Evolutionary conservation across 92 coral and sea anemone genomes (phyloP).

Genomic region (Epizoanthus illoricatus): DNA sequence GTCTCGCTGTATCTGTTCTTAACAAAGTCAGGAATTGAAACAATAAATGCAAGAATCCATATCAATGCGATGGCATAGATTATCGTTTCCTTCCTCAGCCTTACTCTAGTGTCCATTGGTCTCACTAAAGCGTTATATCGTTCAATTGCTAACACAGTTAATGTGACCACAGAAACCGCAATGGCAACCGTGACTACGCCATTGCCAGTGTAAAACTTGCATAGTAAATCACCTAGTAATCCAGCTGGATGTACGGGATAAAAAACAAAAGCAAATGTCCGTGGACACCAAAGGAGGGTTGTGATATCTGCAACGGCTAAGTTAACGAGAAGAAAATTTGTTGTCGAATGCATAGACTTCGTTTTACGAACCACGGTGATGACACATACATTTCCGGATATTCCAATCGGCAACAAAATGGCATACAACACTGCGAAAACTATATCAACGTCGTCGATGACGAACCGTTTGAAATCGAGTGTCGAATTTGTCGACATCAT

Average conservation of each 20-base stretch:
- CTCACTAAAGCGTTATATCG: constrained; percentile 67
- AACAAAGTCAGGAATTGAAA: constrained; percentile 54
- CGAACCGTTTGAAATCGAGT: constrained; percentile 50
- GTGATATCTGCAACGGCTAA: constrained; percentile 65
- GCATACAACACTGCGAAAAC: constrained; percentile 53
- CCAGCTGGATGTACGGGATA: constrained; percentile 62
- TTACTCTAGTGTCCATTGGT: constrained; percentile 47
- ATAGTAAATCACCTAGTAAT: constrained; percentile 51
- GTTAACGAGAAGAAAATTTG: constrained; percentile 67
- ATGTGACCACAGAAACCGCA: constrained; percentile 56
- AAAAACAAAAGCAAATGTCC: constrained; percentile 57
- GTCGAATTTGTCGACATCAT: background rate
- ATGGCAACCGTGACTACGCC: constrained; percentile 56
- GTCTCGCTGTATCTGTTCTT: constrained; percentile 51
- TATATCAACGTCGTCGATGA: constrained; percentile 47
- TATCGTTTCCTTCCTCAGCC: constrained; percentile 48
- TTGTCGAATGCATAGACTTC: constrained; percentile 67
- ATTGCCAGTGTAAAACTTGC: constrained; percentile 72
- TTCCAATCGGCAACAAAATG: constrained; percentile 46
- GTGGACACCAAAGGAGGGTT: constrained; percentile 63
- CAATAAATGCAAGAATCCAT: constrained; percentile 50
- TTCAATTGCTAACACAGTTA: constrained; percentile 64
- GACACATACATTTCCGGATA: constrained; percentile 58
- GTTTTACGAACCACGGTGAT: constrained; percentile 57
- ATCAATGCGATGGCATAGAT: constrained; percentile 40